These are phyloP conservation scores for Lethocerus indicus DNA, from an alignment of 1,140 invertebrate species.

Conservation along the genomic window DNA sequence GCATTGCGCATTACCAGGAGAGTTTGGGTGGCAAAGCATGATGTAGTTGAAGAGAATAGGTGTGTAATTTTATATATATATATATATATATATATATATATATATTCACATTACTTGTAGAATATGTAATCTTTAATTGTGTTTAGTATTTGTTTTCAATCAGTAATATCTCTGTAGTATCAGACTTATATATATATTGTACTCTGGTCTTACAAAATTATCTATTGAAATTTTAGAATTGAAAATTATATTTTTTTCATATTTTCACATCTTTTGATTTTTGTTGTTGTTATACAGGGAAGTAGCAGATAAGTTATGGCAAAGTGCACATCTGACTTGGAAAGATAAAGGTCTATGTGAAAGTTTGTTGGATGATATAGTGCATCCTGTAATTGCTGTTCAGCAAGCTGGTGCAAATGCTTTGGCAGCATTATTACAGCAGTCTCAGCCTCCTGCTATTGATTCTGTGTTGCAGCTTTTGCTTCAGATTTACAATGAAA, in stretches of 20 bases:
- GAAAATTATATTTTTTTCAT: too few relatives aligned
- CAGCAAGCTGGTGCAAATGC: slow-evolving; percentile 61
- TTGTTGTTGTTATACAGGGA: slow-evolving; percentile 25
- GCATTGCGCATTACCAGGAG: slow-evolving; percentile 43
- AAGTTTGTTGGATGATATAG: slow-evolving; percentile 53
- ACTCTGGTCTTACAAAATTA: too few relatives aligned
- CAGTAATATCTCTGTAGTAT: too few relatives aligned
- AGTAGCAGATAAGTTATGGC: slow-evolving; percentile 52
- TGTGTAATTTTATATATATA: too few relatives aligned
- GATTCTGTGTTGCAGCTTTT: slow-evolving; percentile 42
- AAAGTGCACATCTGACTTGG: slow-evolving; percentile 31
- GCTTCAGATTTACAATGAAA: slow-evolving; percentile 58
- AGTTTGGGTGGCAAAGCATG: slow-evolving; percentile 62
- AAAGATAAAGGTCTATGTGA: slow-evolving; percentile 36
- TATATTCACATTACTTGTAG: too few relatives aligned
- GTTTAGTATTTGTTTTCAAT: too few relatives aligned
- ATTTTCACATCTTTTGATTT: too few relatives aligned
- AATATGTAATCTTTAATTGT: too few relatives aligned
- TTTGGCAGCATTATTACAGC: slow-evolving; percentile 44
- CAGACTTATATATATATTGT: too few relatives aligned
- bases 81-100: too few relatives aligned
- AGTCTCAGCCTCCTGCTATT: slow-evolving; percentile 24
- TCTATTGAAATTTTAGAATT: too few relatives aligned
- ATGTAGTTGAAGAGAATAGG: slow-evolving; percentile 48
- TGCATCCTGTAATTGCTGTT: slow-evolving; percentile 59